These are phyloP conservation scores for Sesia bembeciformis DNA, from an alignment of 2,888 invertebrate genomes.

Conservation along the genomic window DNA sequence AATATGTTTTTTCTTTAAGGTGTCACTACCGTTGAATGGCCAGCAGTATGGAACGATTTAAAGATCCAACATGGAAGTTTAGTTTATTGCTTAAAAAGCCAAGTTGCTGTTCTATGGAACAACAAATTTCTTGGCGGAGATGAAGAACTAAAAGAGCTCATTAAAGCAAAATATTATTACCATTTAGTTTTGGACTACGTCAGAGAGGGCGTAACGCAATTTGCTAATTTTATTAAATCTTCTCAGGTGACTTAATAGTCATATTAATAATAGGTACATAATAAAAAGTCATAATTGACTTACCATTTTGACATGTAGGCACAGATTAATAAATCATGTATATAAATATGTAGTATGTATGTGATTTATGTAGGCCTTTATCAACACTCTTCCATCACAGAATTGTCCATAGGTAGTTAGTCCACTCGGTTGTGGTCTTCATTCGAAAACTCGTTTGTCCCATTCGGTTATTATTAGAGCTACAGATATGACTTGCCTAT, in stretches of 20 bases:
- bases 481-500: too few relatives aligned
- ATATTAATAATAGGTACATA: too few relatives aligned
- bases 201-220: slow-evolving; percentile 46
- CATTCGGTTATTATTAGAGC: too few relatives aligned
- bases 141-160: slow-evolving; percentile 50
- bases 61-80: slow-evolving; percentile 54
- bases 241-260: slow-evolving; percentile 6
- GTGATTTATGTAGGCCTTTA: too few relatives aligned
- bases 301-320: too few relatives aligned
- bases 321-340: too few relatives aligned
- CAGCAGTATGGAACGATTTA: slow-evolving; percentile 37
- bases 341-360: too few relatives aligned
- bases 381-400: too few relatives aligned
- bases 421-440: too few relatives aligned
- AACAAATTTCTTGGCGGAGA: slow-evolving; percentile 69
- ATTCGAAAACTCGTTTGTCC: too few relatives aligned
- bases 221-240: slow-evolving; percentile 48
- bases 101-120: slow-evolving; percentile 65
- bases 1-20: slow-evolving; percentile 18
- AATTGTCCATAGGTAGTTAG: too few relatives aligned
- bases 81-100: slow-evolving; percentile 52
- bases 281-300: too few relatives aligned
- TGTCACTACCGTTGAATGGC: slow-evolving; percentile 55
- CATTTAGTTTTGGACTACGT: slow-evolving; percentile 57
- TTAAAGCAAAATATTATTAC: slow-evolving; percentile 59